Base-by-base conservation (phyloP, 2,888 invertebrate genomes). In the Acronicta leporina region DNA sequence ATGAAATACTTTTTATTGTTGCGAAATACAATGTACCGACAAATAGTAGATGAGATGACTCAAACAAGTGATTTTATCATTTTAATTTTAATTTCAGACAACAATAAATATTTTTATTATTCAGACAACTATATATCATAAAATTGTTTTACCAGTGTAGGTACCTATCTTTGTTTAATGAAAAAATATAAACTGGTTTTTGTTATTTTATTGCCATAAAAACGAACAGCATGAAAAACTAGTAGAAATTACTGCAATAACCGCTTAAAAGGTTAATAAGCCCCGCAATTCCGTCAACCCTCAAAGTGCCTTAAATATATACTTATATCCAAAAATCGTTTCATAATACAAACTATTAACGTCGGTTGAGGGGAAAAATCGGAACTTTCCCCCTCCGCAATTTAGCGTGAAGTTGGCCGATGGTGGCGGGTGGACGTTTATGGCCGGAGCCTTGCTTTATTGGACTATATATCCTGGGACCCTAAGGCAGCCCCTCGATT, bases 381-480 rank as follows among this genome's bases (percentile, higher is more conserved):
- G 65, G 61, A 57, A 64, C 60, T 56, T 64, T 80, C 78, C 80
- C 84, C 85, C 81, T 77, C 70, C 60, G 79, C 86, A 88, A 91
- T 91, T 88, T 89, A 84, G 82, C 88, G 86, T 83, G 84, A 83
- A 79, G 82, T 77, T 82, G 75, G 80, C 64, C 78, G 70, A 83
- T 72, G 83, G 83, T 79, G 80, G 83, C 82, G 75, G 80, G 76
- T 70, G 83, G 88, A 87, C 89, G 82, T 89, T 91, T 90, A 91
- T 90, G 83, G 87, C 73, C 75, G 71, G 68, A 68, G 77, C 77
- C 79, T 77, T 82, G 83, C 84, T 90, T 93, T 93, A 92, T 93
- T 92, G 92, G 88, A 83, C 91, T 75, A 92, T 92, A 92, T 92
- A 92, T 92, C 83, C 82, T 82, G 82, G 68, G 78, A 76, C 84